A percentile compares a stretch with the other conserved stretches of the same genome.
These are phyloP conservation scores for Smutsia gigantea DNA, from an alignment of 2,797 vertebrate genomes.

Conservation along the genomic window DNA sequence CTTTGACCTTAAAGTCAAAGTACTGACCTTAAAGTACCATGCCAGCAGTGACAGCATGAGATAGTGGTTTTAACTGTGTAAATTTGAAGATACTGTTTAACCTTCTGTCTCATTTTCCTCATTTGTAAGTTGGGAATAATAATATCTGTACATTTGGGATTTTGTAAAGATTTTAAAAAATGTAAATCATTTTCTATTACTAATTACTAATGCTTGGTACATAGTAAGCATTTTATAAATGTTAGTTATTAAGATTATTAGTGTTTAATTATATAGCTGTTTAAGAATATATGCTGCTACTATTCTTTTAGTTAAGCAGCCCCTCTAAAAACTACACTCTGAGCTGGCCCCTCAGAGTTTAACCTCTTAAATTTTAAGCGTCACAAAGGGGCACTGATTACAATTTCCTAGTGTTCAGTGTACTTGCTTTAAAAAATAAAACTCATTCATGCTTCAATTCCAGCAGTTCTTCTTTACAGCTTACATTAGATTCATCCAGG, in stretches of 20 bases:
- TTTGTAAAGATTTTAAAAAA: conserved; percentile 27
- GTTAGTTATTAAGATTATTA: conserved; percentile 41
- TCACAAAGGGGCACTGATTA: background rate
- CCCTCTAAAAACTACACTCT: background rate
- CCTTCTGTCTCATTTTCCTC: conserved; percentile 24
- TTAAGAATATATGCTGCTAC: background rate
- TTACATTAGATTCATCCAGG: background rate
- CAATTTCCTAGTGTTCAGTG: background rate
- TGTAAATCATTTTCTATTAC: conserved; percentile 24
- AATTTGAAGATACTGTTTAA: background rate
- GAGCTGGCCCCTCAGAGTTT: background rate
- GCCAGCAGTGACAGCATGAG: background rate
- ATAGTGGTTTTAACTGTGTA: background rate
- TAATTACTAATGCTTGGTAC: background rate
- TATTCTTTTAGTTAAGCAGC: conserved; percentile 26
- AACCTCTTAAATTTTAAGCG: conserved; percentile 36
- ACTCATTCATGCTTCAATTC: background rate
- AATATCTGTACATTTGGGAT: background rate
- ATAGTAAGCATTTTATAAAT: conserved; percentile 38
- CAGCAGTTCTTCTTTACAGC: background rate
- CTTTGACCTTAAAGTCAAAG: background rate
- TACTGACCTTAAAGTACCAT: too few relatives aligned
- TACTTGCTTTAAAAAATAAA: conserved; percentile 6
- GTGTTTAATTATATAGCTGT: background rate
- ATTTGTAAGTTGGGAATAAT: background rate